phyloP scores from a whole-genome alignment of 2,113 vertebrate species.

The Dolichotis patagonum region DNA sequence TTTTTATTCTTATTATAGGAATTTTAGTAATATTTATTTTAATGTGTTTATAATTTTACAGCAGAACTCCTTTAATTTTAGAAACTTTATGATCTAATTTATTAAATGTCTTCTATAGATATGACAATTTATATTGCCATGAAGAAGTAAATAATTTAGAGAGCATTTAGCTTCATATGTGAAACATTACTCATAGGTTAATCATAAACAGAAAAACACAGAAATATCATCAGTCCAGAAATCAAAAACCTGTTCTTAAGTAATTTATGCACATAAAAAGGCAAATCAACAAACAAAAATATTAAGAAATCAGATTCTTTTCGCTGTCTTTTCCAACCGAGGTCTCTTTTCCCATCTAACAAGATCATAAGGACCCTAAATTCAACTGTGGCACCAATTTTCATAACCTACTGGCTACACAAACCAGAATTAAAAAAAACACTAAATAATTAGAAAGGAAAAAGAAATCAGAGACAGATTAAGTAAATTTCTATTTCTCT shows the following conservation, averaged over 20 bases:
- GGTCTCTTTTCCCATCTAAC: background rate
- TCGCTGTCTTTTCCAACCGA: background rate
- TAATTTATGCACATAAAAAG: background rate
- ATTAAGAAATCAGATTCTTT: background rate
- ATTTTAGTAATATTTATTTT: background rate
- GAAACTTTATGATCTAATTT: background rate
- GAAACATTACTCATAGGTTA: background rate
- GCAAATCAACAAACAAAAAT: background rate
- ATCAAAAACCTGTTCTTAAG: background rate
- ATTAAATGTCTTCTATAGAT: background rate
- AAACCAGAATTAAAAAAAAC: constrained; percentile 36
- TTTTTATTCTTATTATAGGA: background rate
- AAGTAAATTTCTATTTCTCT: background rate
- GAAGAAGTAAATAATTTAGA: background rate
- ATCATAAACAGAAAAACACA: constrained; percentile 14
- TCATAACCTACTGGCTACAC: background rate
- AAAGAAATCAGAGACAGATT: background rate
- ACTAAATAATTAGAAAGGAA: background rate
- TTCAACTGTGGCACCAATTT: background rate
- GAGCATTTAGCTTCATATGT: background rate
- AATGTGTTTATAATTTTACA: background rate
- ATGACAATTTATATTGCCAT: background rate
- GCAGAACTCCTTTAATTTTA: background rate
- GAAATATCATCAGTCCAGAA: background rate
- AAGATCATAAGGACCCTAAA: background rate